A percentile compares a stretch with the other conserved stretches of the same genome.
phyloP scores from a whole-genome alignment of 2,888 invertebrate species.

The Petrolisthes manimaculis region DNA sequence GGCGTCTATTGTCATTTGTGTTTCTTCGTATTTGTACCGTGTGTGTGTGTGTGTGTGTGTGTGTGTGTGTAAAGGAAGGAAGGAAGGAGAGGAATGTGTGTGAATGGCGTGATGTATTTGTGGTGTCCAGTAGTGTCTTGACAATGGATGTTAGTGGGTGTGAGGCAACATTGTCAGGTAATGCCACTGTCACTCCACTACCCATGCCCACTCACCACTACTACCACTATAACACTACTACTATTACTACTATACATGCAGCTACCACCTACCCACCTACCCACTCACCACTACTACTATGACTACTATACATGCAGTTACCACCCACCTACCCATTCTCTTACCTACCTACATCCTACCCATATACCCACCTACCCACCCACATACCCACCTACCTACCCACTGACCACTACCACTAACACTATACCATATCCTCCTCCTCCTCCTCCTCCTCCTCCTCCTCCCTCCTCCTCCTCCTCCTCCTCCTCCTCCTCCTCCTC shows the following conservation, averaged over 20 bases:
- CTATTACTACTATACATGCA: too few relatives aligned
- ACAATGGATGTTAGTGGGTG: conserved; percentile 55
- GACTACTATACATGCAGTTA: too few relatives aligned
- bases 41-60: neutral
- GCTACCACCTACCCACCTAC: too few relatives aligned
- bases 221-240: too few relatives aligned
- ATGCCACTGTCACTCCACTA: conserved; percentile 46
- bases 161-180: conserved; percentile 54
- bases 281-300: too few relatives aligned
- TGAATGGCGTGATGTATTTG: conserved; percentile 49
- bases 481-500: neutral
- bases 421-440: neutral
- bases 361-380: too few relatives aligned
- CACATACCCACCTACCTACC: neutral
- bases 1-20: too few relatives aligned
- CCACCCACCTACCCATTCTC: too few relatives aligned
- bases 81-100: conserved; percentile 40
- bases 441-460: neutral
- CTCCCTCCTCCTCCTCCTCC: neutral
- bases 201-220: neutral
- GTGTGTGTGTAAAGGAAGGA: neutral
- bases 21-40: too few relatives aligned
- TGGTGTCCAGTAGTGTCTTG: conserved; percentile 42
- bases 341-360: too few relatives aligned
- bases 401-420: neutral